Conservation (phyloP, 2,888 invertebrate genomes). For the Chironomus tentans region DNA sequence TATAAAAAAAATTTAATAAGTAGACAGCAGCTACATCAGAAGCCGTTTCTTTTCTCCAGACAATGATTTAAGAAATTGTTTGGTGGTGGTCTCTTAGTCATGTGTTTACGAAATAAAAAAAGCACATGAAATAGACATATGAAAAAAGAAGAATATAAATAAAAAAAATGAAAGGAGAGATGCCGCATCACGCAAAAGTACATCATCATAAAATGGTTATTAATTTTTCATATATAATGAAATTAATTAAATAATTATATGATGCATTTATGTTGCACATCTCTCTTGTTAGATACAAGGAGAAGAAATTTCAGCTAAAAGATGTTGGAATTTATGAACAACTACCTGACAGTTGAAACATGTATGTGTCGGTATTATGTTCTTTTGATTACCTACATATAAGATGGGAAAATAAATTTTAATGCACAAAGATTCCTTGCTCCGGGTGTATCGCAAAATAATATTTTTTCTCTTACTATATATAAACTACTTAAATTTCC, state of each 20-base stretch:
- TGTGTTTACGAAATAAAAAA: background rate
- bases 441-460: background rate
- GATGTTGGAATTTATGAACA: too few species aligned
- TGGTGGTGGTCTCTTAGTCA: background rate
- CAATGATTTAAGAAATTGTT: background rate
- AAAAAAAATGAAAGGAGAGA: background rate
- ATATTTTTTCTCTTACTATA: background rate
- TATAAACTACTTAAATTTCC: background rate
- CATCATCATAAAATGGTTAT: constrained; percentile 18
- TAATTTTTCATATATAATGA: constrained; percentile 18
- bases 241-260: constrained; percentile 24
- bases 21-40: background rate
- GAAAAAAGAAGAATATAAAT: background rate
- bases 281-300: background rate
- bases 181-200: constrained; percentile 2
- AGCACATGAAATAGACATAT: too few species aligned
- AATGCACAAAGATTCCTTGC: background rate
- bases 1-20: too few species aligned
- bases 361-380: background rate
- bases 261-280: background rate
- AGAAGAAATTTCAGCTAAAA: too few species aligned
- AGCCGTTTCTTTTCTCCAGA: background rate
- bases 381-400: background rate
- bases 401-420: background rate
- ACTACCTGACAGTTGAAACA: background rate